These are phyloP conservation scores for Galleria mellonella DNA, from an alignment of 1,140 invertebrate genomes.

Conservation along the genomic window DNA sequence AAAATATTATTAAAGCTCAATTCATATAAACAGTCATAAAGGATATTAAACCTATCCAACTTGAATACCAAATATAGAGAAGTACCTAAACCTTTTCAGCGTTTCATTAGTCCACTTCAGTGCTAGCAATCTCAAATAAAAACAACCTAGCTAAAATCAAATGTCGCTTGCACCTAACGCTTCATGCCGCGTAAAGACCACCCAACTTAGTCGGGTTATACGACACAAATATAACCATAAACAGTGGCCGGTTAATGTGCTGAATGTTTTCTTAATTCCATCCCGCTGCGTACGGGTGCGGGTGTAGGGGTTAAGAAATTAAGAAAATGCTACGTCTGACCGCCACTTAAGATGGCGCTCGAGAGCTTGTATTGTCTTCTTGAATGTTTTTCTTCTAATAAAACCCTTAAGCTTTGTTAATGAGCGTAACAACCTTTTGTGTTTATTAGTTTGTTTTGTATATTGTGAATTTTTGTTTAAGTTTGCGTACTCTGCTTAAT, in stretches of 20 bases:
- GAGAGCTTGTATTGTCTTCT: constrained; percentile 31
- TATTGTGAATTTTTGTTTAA: background rate
- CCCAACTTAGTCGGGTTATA: constrained; percentile 7
- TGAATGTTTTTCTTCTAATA: constrained; percentile 45
- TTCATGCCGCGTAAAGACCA: background rate
- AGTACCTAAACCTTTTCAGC: background rate
- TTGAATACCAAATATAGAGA: too few species aligned
- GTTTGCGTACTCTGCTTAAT: too few species aligned
- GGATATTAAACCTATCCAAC: too few species aligned
- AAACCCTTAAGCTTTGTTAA: constrained; percentile 50
- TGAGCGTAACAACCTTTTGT: constrained; percentile 36
- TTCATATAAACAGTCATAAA: too few species aligned
- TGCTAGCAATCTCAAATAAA: constrained; percentile 1
- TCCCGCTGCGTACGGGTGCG: constrained; percentile 55
- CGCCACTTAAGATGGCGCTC: constrained; percentile 30
- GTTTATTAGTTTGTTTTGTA: constrained; percentile 15
- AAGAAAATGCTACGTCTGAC: constrained; percentile 51
- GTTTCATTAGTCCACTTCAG: constrained; percentile 1
- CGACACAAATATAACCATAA: constrained; percentile 34
- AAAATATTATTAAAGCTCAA: too few species aligned
- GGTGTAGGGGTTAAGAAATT: constrained; percentile 57
- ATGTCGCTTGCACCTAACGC: background rate
- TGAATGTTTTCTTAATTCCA: constrained; percentile 71
- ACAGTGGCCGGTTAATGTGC: constrained; percentile 45
- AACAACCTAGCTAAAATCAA: constrained; percentile 3